A percentile compares a stretch with the other conserved stretches of the same genome.
Conservation (phyloP, 2,888 invertebrate genomes). For the Agrochola macilenta region DNA sequence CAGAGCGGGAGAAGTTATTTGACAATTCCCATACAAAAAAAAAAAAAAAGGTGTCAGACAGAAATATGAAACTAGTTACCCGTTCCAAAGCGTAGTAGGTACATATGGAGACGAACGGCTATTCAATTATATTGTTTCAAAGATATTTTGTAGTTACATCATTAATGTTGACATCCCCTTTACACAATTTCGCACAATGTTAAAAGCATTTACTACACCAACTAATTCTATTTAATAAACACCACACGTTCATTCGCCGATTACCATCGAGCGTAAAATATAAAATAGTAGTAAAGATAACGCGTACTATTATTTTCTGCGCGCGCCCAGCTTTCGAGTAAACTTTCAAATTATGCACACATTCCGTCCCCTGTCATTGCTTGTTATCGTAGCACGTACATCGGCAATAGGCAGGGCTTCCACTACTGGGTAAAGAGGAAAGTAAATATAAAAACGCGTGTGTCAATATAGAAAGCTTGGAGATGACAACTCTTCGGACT, state of each 20-base stretch:
- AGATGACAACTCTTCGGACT: neutral
- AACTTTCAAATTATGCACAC: slow-evolving; percentile 56
- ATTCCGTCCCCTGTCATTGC: slow-evolving; percentile 47
- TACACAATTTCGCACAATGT: neutral
- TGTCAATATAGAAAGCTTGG: slow-evolving; percentile 24
- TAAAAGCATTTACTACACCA: neutral
- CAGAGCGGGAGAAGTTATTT: no score
- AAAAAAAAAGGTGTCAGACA: no score
- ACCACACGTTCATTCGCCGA: slow-evolving; percentile 1
- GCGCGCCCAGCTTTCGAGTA: slow-evolving; percentile 34
- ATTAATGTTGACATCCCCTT: neutral
- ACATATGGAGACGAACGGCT: no score
- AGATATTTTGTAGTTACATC: no score
- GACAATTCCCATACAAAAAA: no score
- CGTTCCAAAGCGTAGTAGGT: no score
- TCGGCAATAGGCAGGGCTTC: slow-evolving; percentile 42
- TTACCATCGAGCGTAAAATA: slow-evolving; percentile 28
- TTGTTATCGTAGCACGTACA: slow-evolving; percentile 48
- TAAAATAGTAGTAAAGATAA: slow-evolving; percentile 34
- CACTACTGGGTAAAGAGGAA: slow-evolving; percentile 5
- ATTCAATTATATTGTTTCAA: no score
- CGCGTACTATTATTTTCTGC: slow-evolving; percentile 9
- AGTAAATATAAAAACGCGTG: neutral
- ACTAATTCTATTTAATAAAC: slow-evolving; percentile 18
- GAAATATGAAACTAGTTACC: no score